phyloP scores from a whole-genome alignment of 23 tunicate species.

The Botrylloides violaceus region DNA sequence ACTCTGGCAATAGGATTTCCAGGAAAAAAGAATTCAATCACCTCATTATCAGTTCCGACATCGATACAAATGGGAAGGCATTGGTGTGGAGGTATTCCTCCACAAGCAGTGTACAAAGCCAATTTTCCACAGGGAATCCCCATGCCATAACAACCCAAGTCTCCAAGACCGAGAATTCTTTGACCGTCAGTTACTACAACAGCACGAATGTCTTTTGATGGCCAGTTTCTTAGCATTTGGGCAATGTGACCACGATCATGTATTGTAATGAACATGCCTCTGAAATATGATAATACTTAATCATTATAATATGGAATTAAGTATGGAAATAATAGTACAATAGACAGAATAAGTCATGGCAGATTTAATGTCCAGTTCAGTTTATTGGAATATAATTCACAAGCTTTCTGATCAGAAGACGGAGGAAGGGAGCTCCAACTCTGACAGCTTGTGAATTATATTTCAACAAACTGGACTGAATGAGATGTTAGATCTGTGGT shows the following conservation, averaged over 20 bases:
- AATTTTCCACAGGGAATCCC: conserved; percentile 47
- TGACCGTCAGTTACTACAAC: conserved; percentile 51
- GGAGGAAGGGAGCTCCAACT: no score
- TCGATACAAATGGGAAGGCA: conserved; percentile 39
- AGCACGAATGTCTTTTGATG: conserved; percentile 24
- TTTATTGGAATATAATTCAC: no score
- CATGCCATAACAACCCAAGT: conserved; percentile 39
- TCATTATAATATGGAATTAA: no score
- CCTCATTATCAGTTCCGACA: conserved; percentile 46
- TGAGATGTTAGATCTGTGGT: no score
- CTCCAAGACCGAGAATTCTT: conserved; percentile 41
- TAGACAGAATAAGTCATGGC: no score
- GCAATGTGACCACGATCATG: conserved; percentile 33
- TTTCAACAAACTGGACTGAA: no score
- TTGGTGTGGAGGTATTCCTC: conserved; percentile 31
- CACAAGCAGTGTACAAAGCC: conserved; percentile 50
- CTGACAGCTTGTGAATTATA: no score
- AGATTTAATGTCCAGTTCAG: no score
- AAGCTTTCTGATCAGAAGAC: not conserved
- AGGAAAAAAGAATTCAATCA: not conserved
- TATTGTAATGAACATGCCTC: conserved; percentile 30
- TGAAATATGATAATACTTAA: no score
- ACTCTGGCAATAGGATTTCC: no score
- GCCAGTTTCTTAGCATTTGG: conserved; percentile 32
- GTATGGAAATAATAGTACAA: no score